Conservation (phyloP, 2,797 vertebrate species). For the Kryptopterus vitreolus region DNA sequence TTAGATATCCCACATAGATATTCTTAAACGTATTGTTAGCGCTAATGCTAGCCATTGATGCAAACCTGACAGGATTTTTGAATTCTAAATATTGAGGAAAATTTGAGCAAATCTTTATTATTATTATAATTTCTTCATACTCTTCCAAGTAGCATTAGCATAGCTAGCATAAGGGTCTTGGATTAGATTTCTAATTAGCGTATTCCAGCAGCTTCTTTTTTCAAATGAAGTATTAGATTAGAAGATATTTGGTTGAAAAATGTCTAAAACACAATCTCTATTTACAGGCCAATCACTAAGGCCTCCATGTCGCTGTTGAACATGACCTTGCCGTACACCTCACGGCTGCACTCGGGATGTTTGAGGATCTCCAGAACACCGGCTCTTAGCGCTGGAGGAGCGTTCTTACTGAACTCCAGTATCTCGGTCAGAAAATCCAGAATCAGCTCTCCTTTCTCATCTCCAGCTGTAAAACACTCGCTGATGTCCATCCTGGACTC, state of each 20-base stretch:
- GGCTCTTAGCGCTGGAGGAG: constrained; percentile 76
- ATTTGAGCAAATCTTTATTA: neutral
- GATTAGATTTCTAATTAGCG: neutral
- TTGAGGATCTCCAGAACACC: constrained; percentile 78
- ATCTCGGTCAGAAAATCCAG: constrained; percentile 91
- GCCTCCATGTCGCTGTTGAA: neutral
- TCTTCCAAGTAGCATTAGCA: neutral
- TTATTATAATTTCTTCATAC: neutral
- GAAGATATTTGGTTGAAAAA: too few relatives aligned
- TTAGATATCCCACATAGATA: too few relatives aligned
- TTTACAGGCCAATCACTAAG: neutral
- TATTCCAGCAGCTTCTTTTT: neutral
- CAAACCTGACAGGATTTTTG: too few relatives aligned
- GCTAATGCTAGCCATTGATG: neutral
- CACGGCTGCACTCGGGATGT: constrained; percentile 77
- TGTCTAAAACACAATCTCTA: neutral
- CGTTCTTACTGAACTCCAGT: constrained; percentile 77
- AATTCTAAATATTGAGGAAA: neutral
- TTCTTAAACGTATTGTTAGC: too few relatives aligned
- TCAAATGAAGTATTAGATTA: too few relatives aligned
- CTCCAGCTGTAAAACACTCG: constrained; percentile 84
- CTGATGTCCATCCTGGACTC: constrained; percentile 87
- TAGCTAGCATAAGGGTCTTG: neutral
- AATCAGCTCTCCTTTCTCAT: constrained; percentile 83
- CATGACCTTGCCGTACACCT: constrained; percentile 62